Conservation (phyloP, 2,113 vertebrate genomes). For the Scortum barcoo region DNA sequence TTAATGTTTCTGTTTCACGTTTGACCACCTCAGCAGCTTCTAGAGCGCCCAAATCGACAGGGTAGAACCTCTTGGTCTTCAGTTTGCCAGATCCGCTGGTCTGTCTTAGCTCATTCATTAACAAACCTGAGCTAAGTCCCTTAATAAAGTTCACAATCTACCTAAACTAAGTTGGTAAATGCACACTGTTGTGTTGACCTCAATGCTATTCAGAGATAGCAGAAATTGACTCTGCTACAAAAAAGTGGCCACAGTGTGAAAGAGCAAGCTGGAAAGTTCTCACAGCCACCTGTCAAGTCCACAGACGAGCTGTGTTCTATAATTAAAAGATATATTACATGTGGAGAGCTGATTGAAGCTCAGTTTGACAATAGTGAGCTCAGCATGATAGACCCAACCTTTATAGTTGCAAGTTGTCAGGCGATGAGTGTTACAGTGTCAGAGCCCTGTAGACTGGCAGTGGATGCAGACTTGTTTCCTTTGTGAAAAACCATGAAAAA, state of each 20-base stretch:
- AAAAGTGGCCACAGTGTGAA: not conserved
- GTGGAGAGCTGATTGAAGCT: not conserved
- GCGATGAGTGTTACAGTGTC: not conserved
- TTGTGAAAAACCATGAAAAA: not conserved
- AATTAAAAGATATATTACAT: not conserved
- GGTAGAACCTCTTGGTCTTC: not conserved
- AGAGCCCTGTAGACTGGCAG: not conserved
- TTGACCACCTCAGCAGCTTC: too few species aligned
- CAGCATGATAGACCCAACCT: not conserved
- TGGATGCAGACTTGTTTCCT: not conserved
- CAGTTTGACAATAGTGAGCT: not conserved
- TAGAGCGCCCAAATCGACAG: too few species aligned
- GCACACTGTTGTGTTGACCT: too few species aligned
- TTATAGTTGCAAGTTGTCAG: not conserved
- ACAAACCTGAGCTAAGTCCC: not conserved
- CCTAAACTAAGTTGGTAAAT: not conserved
- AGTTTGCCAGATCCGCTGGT: not conserved
- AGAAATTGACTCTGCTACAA: not conserved
- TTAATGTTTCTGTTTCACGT: too few species aligned
- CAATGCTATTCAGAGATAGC: not conserved
- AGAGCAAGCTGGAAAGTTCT: not conserved
- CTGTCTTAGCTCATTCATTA: not conserved
- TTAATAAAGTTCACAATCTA: not conserved
- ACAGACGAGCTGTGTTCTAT: not conserved
- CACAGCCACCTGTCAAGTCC: not conserved